Percentiles rank a stretch among this genome's conserved stretches.
Evolutionary conservation across 53 echinoderm and acorn worm species (phyloP).

Genomic region (Actinopyga echinites): DNA sequence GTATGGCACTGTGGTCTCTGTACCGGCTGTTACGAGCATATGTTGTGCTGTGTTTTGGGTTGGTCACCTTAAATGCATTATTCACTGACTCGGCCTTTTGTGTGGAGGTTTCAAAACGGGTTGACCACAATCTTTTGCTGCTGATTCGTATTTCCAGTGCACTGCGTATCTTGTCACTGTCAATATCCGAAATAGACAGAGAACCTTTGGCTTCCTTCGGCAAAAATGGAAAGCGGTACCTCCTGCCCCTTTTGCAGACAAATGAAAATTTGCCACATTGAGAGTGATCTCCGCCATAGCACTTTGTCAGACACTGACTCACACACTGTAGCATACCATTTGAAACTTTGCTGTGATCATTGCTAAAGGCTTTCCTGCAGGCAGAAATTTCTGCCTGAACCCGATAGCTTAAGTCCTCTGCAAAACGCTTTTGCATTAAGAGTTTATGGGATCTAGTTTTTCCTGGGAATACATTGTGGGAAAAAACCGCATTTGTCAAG

Average conservation of each 20-base stretch:
- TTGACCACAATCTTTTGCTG: not conserved
- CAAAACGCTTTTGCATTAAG: not conserved
- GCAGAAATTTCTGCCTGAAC: not conserved
- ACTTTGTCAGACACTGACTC: not conserved
- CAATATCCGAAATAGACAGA: not conserved
- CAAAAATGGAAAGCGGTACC: not conserved
- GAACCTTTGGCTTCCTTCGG: not conserved
- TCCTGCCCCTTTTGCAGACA: slow-evolving; percentile 16
- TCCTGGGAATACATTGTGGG: not conserved
- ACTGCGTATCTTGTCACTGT: not conserved
- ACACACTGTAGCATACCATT: not conserved
- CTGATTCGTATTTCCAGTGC: not conserved
- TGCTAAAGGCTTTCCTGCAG: not conserved
- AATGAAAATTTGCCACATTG: slow-evolving; percentile 1
- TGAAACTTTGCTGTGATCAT: not conserved
- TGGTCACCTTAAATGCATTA: slow-evolving; percentile 2
- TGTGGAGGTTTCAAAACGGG: not conserved
- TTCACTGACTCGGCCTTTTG: slow-evolving; percentile 37
- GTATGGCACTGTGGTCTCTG: slow-evolving; percentile 29
- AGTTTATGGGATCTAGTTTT: not conserved
- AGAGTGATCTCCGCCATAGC: slow-evolving; percentile 15
- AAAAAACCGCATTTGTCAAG: not conserved
- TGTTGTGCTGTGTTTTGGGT: not conserved
- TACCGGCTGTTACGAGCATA: not conserved
- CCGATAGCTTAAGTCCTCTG: slow-evolving; percentile 13